phyloP scores from a whole-genome alignment of 2,888 invertebrate species.

The Labia minor region DNA sequence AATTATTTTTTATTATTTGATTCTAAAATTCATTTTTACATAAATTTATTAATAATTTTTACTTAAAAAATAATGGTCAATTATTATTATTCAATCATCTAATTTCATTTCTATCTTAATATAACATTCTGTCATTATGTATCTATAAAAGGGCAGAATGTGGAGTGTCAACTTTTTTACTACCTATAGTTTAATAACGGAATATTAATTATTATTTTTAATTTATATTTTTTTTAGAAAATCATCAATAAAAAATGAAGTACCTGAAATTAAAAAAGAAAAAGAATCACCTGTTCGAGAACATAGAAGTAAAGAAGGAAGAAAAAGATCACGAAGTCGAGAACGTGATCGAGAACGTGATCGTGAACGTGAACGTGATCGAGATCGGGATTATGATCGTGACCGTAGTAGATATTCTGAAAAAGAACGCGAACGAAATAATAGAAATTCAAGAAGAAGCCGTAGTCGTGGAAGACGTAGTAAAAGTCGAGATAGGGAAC shows the following conservation, averaged over 20 bases:
- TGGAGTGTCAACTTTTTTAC: no score
- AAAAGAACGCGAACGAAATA: not conserved
- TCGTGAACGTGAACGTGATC: constrained; percentile 30
- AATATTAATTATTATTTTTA: no score
- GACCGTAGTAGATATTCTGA: constrained; percentile 28
- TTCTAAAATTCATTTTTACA: not conserved
- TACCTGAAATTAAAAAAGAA: not conserved
- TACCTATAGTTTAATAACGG: no score
- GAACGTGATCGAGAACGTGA: constrained; percentile 19
- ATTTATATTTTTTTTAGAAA: no score
- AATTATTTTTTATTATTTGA: not conserved
- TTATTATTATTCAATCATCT: no score
- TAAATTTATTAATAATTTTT: not conserved
- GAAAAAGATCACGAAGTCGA: constrained; percentile 27
- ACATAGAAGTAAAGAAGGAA: constrained; percentile 24
- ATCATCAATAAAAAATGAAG: not conserved
- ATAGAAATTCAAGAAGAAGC: constrained; percentile 32
- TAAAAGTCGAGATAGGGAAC: constrained; percentile 26
- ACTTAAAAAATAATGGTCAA: no score
- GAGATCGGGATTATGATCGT: constrained; percentile 29
- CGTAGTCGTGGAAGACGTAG: constrained; percentile 30
- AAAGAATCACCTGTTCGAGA: constrained; percentile 20
- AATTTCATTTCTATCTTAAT: no score
- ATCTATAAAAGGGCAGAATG: no score
- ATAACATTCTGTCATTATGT: no score